phyloP scores from a whole-genome alignment of 2,797 vertebrate genomes.

The Cuniculus paca region DNA sequence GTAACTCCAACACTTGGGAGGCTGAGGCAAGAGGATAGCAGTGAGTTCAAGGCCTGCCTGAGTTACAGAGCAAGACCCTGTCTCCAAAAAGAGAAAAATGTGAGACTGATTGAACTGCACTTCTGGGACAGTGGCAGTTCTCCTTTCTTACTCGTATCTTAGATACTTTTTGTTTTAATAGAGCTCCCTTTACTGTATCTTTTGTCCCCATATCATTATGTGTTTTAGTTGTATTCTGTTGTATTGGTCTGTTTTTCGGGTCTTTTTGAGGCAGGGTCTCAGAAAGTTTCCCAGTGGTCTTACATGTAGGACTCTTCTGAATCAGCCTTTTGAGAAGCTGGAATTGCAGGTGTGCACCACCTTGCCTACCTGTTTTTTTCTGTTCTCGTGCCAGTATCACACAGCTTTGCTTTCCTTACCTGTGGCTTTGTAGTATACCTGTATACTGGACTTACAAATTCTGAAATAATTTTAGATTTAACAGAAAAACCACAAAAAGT shows the following conservation, averaged over 20 bases:
- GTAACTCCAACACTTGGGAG: no score
- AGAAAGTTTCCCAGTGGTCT: neutral
- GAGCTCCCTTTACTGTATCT: neutral
- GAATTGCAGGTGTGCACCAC: neutral
- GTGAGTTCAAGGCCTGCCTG: no score
- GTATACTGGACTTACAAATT: neutral
- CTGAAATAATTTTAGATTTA: neutral
- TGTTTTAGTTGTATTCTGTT: neutral
- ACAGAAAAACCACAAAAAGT: neutral
- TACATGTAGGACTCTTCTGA: neutral
- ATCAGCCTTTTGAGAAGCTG: neutral
- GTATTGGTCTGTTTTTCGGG: neutral
- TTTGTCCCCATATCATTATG: neutral
- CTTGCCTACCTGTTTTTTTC: neutral
- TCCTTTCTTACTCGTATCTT: constrained; percentile 4
- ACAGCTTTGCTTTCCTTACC: neutral
- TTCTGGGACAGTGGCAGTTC: neutral
- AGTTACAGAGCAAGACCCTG: no score
- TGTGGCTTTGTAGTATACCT: neutral
- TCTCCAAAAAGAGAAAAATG: neutral
- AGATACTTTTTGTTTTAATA: neutral
- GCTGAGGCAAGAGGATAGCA: no score
- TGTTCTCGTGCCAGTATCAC: neutral
- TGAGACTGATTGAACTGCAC: neutral
- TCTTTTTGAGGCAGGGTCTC: neutral